Base-by-base conservation (phyloP, 2,888 invertebrate species). In the Onchidella celtica region DNA sequence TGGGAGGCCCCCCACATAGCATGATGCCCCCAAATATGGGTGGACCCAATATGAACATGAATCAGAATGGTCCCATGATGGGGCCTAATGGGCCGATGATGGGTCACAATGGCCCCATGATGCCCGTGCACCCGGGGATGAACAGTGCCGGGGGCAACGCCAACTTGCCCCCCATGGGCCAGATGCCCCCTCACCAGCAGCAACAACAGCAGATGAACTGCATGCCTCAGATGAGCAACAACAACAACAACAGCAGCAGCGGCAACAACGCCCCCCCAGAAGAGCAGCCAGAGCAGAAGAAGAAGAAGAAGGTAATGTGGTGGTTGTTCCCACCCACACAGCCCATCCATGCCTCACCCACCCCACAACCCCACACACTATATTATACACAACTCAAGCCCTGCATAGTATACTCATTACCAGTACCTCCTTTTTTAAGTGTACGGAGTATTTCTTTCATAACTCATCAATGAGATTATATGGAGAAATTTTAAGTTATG, bases 211-310 rank as follows among this genome's bases (percentile, higher is more conserved):
- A 65, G 72, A 73, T 63, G 47, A 69, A 69, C 63, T 66, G 63
- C 55, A 63, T 79, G 66, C 76, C 66, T 32, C 82, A 38, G 17
- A 68, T 63, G 79, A 36, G 78, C 55, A 79, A 61, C 74, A 70
- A 27, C 66, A 68, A 40, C 69, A 80, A 38, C 55, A 73, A 57
- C 38, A 81, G 47, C 68, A 79, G 73, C 59, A 72, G 75, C 61
- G 72, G 68, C 76, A 76, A 57, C 70, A 59, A 79, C 27, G 59
- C 74, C 11, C 70, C 84, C 2, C 74, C 85, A 1, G 88, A 87
- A 29, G 88, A 88, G 34, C 88, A 87, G 11, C 88, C 88, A 61
- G 89, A 91, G 82, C 90, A 90, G 82, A 89, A 88, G 82, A 90
- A 90, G 85, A 90, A 89, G 87, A 88, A 89, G 32, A 75, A 72